Base-by-base conservation (phyloP, 2,797 vertebrate genomes). In the Chaetophractus vellerosus region DNA sequence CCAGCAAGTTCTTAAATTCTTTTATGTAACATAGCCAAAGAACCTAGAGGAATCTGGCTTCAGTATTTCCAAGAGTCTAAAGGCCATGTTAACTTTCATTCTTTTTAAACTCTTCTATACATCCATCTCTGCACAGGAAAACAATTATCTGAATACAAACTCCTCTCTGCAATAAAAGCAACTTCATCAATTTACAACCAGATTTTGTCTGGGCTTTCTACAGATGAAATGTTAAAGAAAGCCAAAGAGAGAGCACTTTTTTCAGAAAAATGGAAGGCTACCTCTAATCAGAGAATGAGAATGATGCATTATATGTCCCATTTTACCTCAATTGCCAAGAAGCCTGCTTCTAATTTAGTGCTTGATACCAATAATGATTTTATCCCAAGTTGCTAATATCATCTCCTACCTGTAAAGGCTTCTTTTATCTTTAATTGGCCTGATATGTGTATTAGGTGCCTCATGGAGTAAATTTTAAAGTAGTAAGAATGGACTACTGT, bases 381-480 rank as follows among this genome's bases (percentile, higher is more conserved):
- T 82, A 93, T 84, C 81, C n/a, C 12, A 89, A 92, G 59, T 31
- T 75, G 41, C 63, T 94, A 61, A 80, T 85, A 71, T 24, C 24
- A 94, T 76, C 57, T 76, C 28, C 61, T 36, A 71, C 24, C 38
- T 86, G 11, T 86, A 91, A 74, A 45, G 26, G 24, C 15, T 50
- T 90, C 48, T 85, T 59, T 89, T 76, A 83, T 61, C 50, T 89
- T 84, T 50, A 90, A 41, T 64, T 86, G 57, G 74, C 18, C 38
- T 91, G 31, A 18, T 74, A 52, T 45, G 15, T 78, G 9, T 71
- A 18, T 86, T 36, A 90, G 57, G 36, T 74, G 16, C 57, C 28
- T 84, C 52, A 79, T 1, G 78, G 63, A 87, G 78, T 45, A 75
- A 79, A 55, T 75, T 74, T 75, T 72, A 79, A 50, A 68, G 64